phyloP scores from a whole-genome alignment of 2,888 invertebrate species.

The Branchellion lobata region DNA sequence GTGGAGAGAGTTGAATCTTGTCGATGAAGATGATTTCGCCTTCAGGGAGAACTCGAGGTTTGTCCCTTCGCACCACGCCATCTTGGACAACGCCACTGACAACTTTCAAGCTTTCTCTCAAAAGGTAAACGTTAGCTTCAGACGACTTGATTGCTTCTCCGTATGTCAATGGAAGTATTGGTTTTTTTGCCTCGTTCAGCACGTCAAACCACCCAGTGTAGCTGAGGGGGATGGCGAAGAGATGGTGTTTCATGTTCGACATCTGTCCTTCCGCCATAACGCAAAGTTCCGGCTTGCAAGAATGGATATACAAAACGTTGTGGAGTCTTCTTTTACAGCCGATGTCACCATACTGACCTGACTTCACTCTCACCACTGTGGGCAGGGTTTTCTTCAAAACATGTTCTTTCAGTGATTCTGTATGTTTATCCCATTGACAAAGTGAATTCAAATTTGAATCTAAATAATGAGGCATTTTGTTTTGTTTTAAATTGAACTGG shows the following conservation, averaged over 20 bases:
- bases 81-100: not conserved
- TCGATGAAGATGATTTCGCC: conserved; percentile 57
- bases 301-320: conserved; percentile 80
- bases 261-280: conserved; percentile 63
- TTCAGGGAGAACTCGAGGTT: conserved; percentile 53
- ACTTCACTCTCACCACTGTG: conserved; percentile 83
- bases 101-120: conserved; percentile 66
- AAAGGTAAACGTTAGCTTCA: conserved; percentile 68
- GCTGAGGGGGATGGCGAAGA: conserved; percentile 72
- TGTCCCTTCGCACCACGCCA: conserved; percentile 46
- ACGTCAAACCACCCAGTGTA: conserved; percentile 91
- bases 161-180: conserved; percentile 83
- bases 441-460: conserved; percentile 20
- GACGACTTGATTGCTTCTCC: conserved; percentile 75
- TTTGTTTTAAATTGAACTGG: not conserved
- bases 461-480: not conserved
- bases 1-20: not conserved
- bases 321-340: conserved; percentile 81
- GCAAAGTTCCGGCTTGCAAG: conserved; percentile 73
- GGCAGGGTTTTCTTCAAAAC: conserved; percentile 75
- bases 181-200: conserved; percentile 87
- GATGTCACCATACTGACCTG: conserved; percentile 87
- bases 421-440: conserved; percentile 55
- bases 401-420: conserved; percentile 60
- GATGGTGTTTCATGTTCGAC: conserved; percentile 70